These are phyloP conservation scores for Tanypteryx hageni DNA, from an alignment of 2,888 invertebrate species.

Conservation along the genomic window DNA sequence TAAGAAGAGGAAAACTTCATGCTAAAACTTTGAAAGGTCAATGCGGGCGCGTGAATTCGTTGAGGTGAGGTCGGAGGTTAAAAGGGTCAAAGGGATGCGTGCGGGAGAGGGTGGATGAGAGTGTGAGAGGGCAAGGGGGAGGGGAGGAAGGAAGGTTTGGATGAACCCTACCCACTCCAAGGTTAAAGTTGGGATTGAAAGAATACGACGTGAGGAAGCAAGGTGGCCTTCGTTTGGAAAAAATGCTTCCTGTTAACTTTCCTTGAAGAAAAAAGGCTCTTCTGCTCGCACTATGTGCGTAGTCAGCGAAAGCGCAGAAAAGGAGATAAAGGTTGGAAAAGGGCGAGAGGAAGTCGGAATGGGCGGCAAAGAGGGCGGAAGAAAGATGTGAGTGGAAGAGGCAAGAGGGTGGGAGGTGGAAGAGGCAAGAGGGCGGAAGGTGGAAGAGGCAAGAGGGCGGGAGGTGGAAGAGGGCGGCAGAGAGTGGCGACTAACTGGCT, in stretches of 20 bases:
- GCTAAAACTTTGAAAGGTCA: background rate
- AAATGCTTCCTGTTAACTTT: background rate
- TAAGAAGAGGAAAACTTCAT: background rate
- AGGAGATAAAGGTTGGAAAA: background rate
- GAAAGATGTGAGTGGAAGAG: background rate
- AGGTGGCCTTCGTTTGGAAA: background rate
- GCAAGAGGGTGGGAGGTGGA: too few relatives aligned
- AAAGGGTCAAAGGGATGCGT: background rate
- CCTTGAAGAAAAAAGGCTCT: constrained; percentile 2
- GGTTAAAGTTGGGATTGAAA: too few relatives aligned
- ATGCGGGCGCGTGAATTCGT: background rate
- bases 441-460: background rate
- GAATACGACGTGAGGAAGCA: background rate
- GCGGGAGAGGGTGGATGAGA: too few relatives aligned
- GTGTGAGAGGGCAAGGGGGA: too few relatives aligned
- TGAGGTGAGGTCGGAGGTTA: background rate
- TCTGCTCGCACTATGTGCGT: background rate
- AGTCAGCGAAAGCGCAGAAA: background rate
- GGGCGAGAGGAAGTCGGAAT: background rate
- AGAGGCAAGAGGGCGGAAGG: background rate
- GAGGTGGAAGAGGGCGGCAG: background rate
- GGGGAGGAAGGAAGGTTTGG: background rate
- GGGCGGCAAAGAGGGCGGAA: background rate
- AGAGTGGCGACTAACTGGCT: background rate
- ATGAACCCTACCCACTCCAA: too few relatives aligned